phyloP scores from a whole-genome alignment of 2,797 vertebrate genomes.

The Rhyacichthys aspro region DNA sequence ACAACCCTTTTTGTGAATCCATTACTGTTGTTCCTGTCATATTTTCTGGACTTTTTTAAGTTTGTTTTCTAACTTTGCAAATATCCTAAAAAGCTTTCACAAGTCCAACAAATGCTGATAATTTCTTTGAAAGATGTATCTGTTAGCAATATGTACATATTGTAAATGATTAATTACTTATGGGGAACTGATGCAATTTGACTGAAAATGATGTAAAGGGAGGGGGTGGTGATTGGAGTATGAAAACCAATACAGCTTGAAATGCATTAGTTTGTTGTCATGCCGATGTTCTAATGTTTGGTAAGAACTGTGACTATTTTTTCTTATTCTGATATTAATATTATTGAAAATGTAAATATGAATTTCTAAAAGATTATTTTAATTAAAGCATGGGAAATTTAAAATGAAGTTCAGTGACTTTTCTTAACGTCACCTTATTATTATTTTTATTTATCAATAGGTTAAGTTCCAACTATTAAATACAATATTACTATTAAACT shows the following conservation, averaged over 20 bases:
- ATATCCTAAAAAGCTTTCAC: no score
- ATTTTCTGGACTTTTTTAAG: slow-evolving; percentile 34
- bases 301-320: slow-evolving; percentile 81
- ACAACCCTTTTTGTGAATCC: slow-evolving; percentile 31
- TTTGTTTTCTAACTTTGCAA: slow-evolving; percentile 39
- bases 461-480: no score
- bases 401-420: slow-evolving; percentile 24
- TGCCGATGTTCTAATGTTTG: slow-evolving; percentile 79
- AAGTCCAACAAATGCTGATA: slow-evolving; percentile 26
- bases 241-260: slow-evolving; percentile 72
- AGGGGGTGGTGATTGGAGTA: slow-evolving; percentile 55
- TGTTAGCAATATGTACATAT: slow-evolving; percentile 78
- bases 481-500: no score
- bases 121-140: slow-evolving; percentile 38
- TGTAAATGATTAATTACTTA: slow-evolving; percentile 74
- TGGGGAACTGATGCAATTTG: slow-evolving; percentile 62
- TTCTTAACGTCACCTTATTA: slow-evolving; percentile 3
- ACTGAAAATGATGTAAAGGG: slow-evolving; percentile 48
- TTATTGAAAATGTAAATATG: slow-evolving; percentile 84
- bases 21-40: slow-evolving; percentile 11
- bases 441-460: slow-evolving; percentile 8
- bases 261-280: slow-evolving; percentile 74
- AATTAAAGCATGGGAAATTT: slow-evolving; percentile 87
- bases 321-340: slow-evolving; percentile 83
- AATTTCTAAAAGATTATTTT: slow-evolving; percentile 90